Evolutionary conservation across 2,797 vertebrate genomes (phyloP), one percentile per base, ranked within the genome.

Genomic region (Silurus lanzhouensis): DNA sequence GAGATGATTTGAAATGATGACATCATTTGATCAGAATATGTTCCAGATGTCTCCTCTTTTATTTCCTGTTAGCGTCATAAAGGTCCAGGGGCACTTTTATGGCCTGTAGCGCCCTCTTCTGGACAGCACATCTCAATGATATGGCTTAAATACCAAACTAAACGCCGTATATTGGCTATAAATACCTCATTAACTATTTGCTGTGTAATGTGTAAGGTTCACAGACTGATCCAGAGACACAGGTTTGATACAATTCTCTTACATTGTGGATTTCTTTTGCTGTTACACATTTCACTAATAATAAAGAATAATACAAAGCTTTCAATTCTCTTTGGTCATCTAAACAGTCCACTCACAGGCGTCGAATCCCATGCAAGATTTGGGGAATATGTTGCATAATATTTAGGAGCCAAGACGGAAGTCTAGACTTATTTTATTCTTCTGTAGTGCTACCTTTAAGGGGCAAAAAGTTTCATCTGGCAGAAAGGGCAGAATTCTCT

Each of bases 51-150:
- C 61, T 71, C 12, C 27, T 75, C 60, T 87, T 88, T 87, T 88
- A 87, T 87, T 89, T 79, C 85, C 48, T 77, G 27, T 77, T 9
- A 75, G 48, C 58, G 31, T 80, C 55, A n/a, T 52, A 76, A 76
- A 64, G 48, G 60, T 67, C 67, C 63, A 66, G 44, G 46, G 63
- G 83, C 85, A 81, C 25, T 85, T 87, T 86, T 81, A 86, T 86
- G 79, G 86, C 46, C 84, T 90, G 57, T 48, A 76, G 87, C 86
- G 87, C 82, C 87, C 86, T 81, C 89, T 87, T 67, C 46, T 64
- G 89, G 64, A 81, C 82, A 72, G 38, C 70, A 44, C 55, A 68
- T 55, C 46, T 72, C 84, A 88, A 61, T 80, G 31, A 63, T 84
- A 66, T 74, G 55, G 76, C 77, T 72, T 64, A 44, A 85, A 74